Evolutionary conservation across 2,888 invertebrate species (phyloP).

Genomic region (Nephrocerus scutellatus): DNA sequence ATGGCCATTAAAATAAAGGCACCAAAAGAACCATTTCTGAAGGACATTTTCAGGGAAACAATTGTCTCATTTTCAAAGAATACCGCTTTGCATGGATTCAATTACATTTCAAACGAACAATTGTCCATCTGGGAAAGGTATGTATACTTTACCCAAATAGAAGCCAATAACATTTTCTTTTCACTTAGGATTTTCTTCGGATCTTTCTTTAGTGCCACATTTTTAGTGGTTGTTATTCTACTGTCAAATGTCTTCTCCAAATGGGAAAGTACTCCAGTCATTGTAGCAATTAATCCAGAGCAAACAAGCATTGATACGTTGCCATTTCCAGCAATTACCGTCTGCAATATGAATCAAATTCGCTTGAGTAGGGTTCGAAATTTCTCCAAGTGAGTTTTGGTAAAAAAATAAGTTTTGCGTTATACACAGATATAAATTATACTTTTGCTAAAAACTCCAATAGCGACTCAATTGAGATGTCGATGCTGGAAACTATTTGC

Average conservation of each 20-base stretch:
- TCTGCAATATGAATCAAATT: constrained; percentile 74
- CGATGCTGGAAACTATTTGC: constrained; percentile 14
- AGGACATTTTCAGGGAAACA: constrained; percentile 10
- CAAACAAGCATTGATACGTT: constrained; percentile 33
- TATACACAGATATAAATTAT: not conserved
- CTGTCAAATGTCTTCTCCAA: constrained; percentile 13
- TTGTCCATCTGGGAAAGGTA: constrained; percentile 17
- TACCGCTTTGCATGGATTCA: constrained; percentile 17
- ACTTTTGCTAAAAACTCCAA: too few species aligned
- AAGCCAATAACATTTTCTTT: too few species aligned
- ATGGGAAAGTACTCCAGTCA: constrained; percentile 18
- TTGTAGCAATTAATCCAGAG: constrained; percentile 14
- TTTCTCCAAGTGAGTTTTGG: constrained; percentile 33
- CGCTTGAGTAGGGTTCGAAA: constrained; percentile 56
- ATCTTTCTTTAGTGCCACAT: constrained; percentile 11
- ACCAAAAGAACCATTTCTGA: constrained; percentile 1
- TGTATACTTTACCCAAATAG: not conserved
- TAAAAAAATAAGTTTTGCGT: not conserved
- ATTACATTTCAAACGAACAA: constrained; percentile 11
- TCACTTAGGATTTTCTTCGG: constrained; percentile 10
- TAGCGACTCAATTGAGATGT: constrained; percentile 16
- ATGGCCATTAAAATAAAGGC: too few species aligned
- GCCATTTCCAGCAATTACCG: constrained; percentile 71
- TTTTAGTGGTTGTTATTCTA: constrained; percentile 14
- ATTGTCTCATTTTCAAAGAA: constrained; percentile 11